A percentile compares a stretch with the other conserved stretches of the same genome.
These are phyloP conservation scores for Cydia amplana DNA, from an alignment of 1,140 invertebrate genomes.

Conservation along the genomic window DNA sequence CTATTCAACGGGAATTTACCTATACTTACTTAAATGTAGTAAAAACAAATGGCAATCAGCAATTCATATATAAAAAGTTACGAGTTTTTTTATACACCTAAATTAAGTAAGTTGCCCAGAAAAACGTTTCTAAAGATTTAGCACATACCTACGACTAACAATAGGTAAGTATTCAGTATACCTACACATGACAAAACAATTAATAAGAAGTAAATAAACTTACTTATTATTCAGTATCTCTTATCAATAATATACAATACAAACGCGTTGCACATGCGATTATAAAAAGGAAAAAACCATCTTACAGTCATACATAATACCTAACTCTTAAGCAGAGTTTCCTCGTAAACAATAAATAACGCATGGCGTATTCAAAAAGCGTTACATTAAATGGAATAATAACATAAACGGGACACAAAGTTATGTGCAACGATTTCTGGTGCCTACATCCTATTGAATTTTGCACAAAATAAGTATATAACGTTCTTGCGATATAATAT, in stretches of 20 bases:
- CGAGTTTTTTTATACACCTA: no score
- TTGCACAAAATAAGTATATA: slow-evolving; percentile 10
- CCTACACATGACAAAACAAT: slow-evolving; percentile 34
- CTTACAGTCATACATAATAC: slow-evolving; percentile 4
- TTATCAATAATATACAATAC: neutral
- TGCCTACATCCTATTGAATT: neutral
- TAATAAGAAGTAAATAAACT: slow-evolving; percentile 15
- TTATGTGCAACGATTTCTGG: neutral
- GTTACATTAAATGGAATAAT: slow-evolving; percentile 2
- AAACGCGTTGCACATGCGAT: neutral
- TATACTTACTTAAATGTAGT: no score
- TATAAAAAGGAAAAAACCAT: slow-evolving; percentile 10
- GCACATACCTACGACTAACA: no score
- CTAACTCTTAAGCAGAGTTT: slow-evolving; percentile 10
- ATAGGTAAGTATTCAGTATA: no score
- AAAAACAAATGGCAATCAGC: no score
- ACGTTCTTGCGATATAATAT: slow-evolving; percentile 3
- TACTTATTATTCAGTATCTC: neutral
- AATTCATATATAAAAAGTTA: no score
- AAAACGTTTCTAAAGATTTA: no score
- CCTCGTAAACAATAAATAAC: slow-evolving; percentile 27
- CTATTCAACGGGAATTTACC: no score
- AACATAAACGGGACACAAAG: slow-evolving; percentile 1
- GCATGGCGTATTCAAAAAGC: slow-evolving; percentile 21
- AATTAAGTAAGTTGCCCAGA: no score